These are phyloP conservation scores for Argentina silus DNA, from an alignment of 2,797 vertebrate genomes.

Conservation along the genomic window DNA sequence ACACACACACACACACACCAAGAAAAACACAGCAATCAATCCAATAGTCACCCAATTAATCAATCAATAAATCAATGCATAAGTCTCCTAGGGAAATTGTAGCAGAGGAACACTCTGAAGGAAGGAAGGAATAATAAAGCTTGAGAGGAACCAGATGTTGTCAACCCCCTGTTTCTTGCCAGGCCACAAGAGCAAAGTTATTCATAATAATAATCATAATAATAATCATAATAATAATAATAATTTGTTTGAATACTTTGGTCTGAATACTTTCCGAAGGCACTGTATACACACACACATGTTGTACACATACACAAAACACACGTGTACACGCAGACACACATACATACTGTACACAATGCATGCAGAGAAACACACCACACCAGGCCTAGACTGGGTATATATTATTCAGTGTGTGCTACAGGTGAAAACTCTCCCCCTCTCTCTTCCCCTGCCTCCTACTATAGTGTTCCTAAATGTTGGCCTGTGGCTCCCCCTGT, in stretches of 20 bases:
- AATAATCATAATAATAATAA: no score
- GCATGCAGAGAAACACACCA: neutral
- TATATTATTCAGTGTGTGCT: neutral
- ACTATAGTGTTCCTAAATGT: no score
- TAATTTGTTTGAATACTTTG: no score
- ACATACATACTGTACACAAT: neutral
- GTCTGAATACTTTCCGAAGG: no score
- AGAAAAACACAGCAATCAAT: neutral
- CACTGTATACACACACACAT: neutral
- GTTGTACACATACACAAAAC: neutral
- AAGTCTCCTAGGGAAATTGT: no score
- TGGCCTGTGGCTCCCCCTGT: no score
- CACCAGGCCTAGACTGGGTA: neutral
- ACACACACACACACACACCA: constrained; percentile 1
- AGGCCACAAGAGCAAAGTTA: neutral
- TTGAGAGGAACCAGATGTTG: neutral
- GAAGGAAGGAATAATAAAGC: neutral
- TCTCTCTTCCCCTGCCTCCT: no score
- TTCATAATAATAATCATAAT: neutral
- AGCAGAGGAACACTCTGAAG: neutral
- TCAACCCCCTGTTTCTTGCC: neutral
- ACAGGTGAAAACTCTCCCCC: neutral
- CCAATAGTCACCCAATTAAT: neutral
- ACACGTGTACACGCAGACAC: neutral
- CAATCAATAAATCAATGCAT: no score